Base-by-base conservation (phyloP, 2,888 invertebrate species). In the Seira ritae region DNA sequence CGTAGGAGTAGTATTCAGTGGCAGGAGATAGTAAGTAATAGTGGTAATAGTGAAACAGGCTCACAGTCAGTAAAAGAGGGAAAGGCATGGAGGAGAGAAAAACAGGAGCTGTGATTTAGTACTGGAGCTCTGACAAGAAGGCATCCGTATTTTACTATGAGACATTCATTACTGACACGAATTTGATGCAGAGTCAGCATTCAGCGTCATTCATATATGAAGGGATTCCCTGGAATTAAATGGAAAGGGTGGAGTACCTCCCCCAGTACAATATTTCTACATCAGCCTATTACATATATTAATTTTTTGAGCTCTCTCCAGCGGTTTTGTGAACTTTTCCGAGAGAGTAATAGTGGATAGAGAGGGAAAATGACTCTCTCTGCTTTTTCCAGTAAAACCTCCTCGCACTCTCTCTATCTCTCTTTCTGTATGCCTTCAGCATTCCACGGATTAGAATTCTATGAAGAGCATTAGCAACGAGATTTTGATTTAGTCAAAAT, bases 151-250 rank as follows among this genome's bases (percentile, higher is more conserved):
- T 83, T 83, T 78, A 83, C 83, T 78, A 60, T 46, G 78, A 78
- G 83, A 83, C 83, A 83, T 83, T 83, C 83, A 83, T 83, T 83
- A 83, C 83, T 83, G 83, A 83, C 83, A 83, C 73, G 83, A 83
- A 83, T 83, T 83, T 83, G 83, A 83, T 83, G 83, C 83, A 83
- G 77, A 83, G 77, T 83, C 83, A 83, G 83, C 83, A 83, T 83
- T 78, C 68, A 70, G 77, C 69, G 72, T 78, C 73, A 83, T 77
- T 69, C 62, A 62, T 50, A 62, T 50, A 50, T 74, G 77, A 78
- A 83, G 83, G 78, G 83, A 83, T 83, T 83, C 80, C 46, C 78
- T 60, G 73, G 83, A 83, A 83, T 83, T 83, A 83, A 83, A 83
- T 74, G 78, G 73, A 83, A 83, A 83, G 83, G 78, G 83, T 83